Percentiles rank a stretch among this genome's conserved stretches.
These are phyloP conservation scores for Odocoileus virginianus DNA, from an alignment of 2,113 vertebrate species.

Conservation along the genomic window DNA sequence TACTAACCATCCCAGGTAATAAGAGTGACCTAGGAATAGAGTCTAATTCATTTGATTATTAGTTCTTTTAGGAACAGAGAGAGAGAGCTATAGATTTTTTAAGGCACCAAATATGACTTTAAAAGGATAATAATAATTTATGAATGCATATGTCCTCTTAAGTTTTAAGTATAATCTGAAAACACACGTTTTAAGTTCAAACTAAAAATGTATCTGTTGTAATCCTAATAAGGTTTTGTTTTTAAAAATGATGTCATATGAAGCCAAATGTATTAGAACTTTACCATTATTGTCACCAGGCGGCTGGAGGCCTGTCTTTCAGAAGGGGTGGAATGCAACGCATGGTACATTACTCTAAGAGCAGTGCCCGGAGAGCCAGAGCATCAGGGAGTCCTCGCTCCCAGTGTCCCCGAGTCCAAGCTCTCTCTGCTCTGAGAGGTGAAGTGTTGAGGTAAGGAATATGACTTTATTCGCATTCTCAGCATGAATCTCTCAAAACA, in stretches of 20 bases:
- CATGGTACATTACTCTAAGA: background rate
- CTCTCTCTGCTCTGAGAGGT: background rate
- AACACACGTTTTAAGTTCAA: background rate
- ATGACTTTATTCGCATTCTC: background rate
- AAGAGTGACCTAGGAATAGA: background rate
- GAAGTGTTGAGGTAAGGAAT: background rate
- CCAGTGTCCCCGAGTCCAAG: background rate
- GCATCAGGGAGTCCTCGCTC: background rate
- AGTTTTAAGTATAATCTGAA: background rate
- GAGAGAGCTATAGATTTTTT: background rate
- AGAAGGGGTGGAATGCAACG: background rate
- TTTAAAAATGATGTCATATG: background rate
- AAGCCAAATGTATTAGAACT: background rate
- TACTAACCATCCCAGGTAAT: background rate
- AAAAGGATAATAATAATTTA: background rate
- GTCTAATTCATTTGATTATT: background rate
- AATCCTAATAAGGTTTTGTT: background rate
- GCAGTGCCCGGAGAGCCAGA: background rate
- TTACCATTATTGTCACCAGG: background rate
- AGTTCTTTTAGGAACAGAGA: slow-evolving; percentile 9
- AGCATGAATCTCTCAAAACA: background rate
- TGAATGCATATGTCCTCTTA: background rate
- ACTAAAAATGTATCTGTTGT: background rate
- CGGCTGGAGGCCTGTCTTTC: background rate
- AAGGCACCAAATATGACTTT: background rate